Conservation (phyloP, 1,140 invertebrate genomes). For the Lepidotrigona ventralis region DNA sequence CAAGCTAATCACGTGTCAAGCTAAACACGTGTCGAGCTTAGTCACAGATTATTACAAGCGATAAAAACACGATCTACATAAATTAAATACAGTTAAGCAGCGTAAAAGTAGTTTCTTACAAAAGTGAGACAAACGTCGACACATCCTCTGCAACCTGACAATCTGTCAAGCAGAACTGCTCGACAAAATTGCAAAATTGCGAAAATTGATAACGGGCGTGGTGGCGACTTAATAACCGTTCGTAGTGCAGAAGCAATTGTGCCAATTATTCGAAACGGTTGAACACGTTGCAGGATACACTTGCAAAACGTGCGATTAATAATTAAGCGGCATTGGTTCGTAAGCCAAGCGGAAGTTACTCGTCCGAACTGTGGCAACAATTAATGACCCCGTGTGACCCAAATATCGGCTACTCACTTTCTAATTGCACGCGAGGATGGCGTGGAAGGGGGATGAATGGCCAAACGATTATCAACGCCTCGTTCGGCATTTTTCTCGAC, state of each 20-base stretch:
- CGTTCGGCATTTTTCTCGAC: constrained; percentile 2
- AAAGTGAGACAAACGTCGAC: neutral
- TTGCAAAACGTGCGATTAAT: constrained; percentile 15
- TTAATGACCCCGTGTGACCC: constrained; percentile 51
- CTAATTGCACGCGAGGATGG: constrained; percentile 50
- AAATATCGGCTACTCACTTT: constrained; percentile 61
- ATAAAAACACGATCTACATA: too few relatives aligned
- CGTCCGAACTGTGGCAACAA: constrained; percentile 42
- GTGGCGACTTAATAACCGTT: neutral
- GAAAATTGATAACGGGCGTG: neutral
- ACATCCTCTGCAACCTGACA: neutral
- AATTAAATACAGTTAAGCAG: too few relatives aligned
- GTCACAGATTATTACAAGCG: too few relatives aligned
- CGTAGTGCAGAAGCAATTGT: neutral
- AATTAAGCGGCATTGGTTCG: neutral
- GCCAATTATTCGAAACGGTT: constrained; percentile 4
- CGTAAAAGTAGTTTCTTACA: too few relatives aligned
- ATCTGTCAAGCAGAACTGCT: neutral
- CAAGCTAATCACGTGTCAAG: too few relatives aligned
- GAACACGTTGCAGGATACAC: constrained; percentile 6
- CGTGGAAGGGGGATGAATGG: constrained; percentile 16
- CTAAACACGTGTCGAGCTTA: too few relatives aligned
- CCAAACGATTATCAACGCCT: constrained; percentile 46
- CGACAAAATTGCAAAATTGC: neutral
- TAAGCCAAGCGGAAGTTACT: constrained; percentile 4